These are phyloP conservation scores for Onychomys torridus DNA, from an alignment of 2,797 vertebrate genomes.

Conservation along the genomic window DNA sequence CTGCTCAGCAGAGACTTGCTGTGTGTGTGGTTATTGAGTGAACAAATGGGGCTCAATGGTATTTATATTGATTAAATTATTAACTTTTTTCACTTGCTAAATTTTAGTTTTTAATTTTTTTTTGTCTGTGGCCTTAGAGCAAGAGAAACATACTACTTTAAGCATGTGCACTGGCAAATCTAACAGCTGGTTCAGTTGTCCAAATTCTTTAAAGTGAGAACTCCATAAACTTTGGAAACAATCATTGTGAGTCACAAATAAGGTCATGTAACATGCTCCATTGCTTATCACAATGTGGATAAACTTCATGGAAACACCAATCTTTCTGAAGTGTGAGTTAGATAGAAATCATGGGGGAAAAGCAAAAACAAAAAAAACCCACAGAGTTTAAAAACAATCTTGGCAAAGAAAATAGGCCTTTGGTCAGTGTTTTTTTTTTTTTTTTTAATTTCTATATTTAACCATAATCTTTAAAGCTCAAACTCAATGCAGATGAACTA, in stretches of 20 bases:
- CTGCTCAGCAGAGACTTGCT: neutral
- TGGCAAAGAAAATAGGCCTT: neutral
- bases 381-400: neutral
- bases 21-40: neutral
- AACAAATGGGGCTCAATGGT: neutral
- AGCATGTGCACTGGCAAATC: neutral
- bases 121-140: neutral
- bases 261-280: neutral
- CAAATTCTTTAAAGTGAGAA: neutral
- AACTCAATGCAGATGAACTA: neutral
- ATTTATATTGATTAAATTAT: neutral
- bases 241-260: neutral
- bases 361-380: neutral
- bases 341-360: neutral
- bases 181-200: neutral
- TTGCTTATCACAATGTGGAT: neutral
- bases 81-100: neutral
- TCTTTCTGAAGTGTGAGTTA: neutral
- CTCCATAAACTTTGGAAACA: neutral
- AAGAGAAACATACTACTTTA: neutral
- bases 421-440: neutral
- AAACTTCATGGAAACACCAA: neutral
- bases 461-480: conserved; percentile 6
- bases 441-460: neutral
- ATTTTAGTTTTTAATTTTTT: neutral